Base-by-base conservation (phyloP, 2,113 vertebrate species). In the Amia ocellicauda region DNA sequence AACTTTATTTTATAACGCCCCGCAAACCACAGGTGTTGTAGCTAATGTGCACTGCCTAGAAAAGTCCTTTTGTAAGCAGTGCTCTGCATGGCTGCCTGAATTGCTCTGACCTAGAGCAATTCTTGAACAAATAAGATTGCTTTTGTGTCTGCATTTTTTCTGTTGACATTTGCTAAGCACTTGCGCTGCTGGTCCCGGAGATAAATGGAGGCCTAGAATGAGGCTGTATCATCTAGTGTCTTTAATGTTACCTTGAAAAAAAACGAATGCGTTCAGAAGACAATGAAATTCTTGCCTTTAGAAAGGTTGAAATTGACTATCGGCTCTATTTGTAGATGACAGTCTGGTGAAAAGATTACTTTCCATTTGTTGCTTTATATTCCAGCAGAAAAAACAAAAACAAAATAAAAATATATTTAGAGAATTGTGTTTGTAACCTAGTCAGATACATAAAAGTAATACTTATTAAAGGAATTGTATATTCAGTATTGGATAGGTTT, bases 151-250 rank as follows among this genome's bases (percentile, higher is more conserved):
- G 82, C 82, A 85, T 90, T 85, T 87, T 86, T 87, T 90, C 83
- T 88, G 84, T 89, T 89, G 88, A 90, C 88, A 88, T 90, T 90
- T 86, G 85, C 84, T 85, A 86, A 88, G 87, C 80, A 80, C 78
- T 78, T 61, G 72, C 80, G 80, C 85, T 87, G 71, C 86, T 88
- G 85, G 83, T 80, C 79, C 77, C 76, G 74, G 84, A 88, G 86
- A 89, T 84, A 84, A 86, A 85, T 87, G 81, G 83, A 80, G 74
- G 74, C 74, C 82, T 75, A 81, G 79, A 88, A 89, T 82, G 81
- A 81, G 79, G 85, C 78, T 78, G 78, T 77, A 80, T 82, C 83
- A 79, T 73, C 77, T 75, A 67, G 79, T 74, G 76, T 73, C 81
- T 87, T 85, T 82, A 84, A 80, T 86, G 78, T 88, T 89, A 83